Percentiles rank a stretch among this genome's conserved stretches.
phyloP scores from a whole-genome alignment of 2,888 invertebrate species.

The Isoperla grammatica region DNA sequence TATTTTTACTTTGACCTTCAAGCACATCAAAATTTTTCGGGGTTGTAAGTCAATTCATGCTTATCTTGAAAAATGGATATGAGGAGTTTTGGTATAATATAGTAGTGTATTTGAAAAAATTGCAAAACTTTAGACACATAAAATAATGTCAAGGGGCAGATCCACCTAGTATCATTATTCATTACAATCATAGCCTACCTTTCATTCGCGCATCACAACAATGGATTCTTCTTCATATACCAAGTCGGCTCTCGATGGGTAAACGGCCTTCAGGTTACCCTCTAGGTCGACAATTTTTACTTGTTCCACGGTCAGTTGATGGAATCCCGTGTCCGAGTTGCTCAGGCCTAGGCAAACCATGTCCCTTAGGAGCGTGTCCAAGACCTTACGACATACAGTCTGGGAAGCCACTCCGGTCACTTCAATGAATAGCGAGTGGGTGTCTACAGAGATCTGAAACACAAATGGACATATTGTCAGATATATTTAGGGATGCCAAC shows the following conservation, averaged over 20 bases:
- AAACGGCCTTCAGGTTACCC: conserved; percentile 67
- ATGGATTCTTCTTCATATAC: conserved; percentile 44
- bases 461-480: too few relatives aligned
- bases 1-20: too few relatives aligned
- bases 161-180: too few relatives aligned
- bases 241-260: conserved; percentile 72
- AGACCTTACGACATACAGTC: conserved; percentile 58
- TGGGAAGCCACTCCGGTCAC: conserved; percentile 66
- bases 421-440: conserved; percentile 64
- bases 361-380: conserved; percentile 62
- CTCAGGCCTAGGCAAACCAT: conserved; percentile 52
- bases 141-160: too few relatives aligned
- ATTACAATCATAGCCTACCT: too few relatives aligned
- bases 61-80: too few relatives aligned
- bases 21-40: too few relatives aligned
- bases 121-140: too few relatives aligned
- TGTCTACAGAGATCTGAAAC: conserved; percentile 59
- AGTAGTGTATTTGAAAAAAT: too few relatives aligned
- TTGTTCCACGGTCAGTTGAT: conserved; percentile 49
- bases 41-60: too few relatives aligned
- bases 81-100: too few relatives aligned
- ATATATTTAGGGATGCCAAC: too few relatives aligned
- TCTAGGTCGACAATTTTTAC: conserved; percentile 62
- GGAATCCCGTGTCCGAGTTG: conserved; percentile 36
- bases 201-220: conserved; percentile 12